phyloP scores from a whole-genome alignment of 2,113 vertebrate genomes.

The Eudyptes chrysolophus region DNA sequence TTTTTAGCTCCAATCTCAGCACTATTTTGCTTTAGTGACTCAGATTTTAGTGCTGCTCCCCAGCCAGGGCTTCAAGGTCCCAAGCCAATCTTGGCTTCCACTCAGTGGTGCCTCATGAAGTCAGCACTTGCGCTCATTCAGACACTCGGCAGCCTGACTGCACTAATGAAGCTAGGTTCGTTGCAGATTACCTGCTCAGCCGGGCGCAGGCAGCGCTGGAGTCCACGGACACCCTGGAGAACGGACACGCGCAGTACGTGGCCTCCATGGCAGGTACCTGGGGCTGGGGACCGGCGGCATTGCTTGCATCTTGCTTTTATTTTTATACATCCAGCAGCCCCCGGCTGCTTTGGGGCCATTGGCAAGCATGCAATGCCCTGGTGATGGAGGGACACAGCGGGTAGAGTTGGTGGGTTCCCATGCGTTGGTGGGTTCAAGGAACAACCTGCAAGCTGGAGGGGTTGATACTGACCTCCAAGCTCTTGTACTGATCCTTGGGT shows the following conservation, averaged over 20 bases:
- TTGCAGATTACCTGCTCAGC: constrained; percentile 91
- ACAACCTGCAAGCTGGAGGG: not conserved
- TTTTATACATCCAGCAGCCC: not conserved
- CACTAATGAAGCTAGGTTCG: not conserved
- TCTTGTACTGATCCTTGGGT: not conserved
- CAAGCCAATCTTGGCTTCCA: not conserved
- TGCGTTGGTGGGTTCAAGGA: not conserved
- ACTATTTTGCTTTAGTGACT: not conserved
- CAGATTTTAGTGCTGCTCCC: not conserved
- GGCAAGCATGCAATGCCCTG: not conserved
- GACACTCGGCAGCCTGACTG: fast-evolving
- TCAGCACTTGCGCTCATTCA: fast-evolving
- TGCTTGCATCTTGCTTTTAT: not conserved
- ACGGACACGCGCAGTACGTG: constrained; percentile 84
- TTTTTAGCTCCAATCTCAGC: not conserved
- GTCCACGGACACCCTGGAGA: constrained; percentile 81
- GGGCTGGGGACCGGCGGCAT: not conserved
- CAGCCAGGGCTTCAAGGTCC: fast-evolving
- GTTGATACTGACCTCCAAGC: not conserved
- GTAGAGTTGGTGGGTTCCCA: not conserved
- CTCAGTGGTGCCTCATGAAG: fast-evolving
- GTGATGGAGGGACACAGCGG: fast-evolving
- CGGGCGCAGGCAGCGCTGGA: constrained; percentile 85
- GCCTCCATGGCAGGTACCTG: constrained; percentile 81
- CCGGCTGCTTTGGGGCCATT: fast-evolving